Base-by-base conservation (phyloP, 2,797 vertebrate genomes). In the Platalea minor region DNA sequence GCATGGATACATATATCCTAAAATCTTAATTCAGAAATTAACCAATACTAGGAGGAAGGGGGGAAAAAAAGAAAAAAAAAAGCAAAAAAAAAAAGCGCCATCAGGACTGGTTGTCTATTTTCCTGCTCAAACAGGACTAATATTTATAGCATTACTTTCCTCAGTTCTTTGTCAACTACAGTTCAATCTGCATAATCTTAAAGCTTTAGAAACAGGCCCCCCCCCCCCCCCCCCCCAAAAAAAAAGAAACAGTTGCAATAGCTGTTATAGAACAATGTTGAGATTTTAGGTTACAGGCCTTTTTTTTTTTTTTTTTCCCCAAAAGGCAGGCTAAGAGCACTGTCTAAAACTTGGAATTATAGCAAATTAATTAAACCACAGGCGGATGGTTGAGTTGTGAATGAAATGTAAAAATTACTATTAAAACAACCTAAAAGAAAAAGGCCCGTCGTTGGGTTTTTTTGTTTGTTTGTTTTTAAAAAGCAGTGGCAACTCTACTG, bases 191-290 rank as follows among this genome's bases (percentile, higher is more conserved):
- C 13, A 25, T 33, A 50, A 51, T 29, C 26, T n/a, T 48, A 45
- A 69, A 64, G 45, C 29, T 79, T 45, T 23, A 45, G 35, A 79
- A 84, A 56, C 0, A n/a, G 8, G 16, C 37, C 37, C 37, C 37
- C 37, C 37, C 37, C 35, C 35, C 35, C 35, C 35, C 35, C 35
- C 35, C 1, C 1, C n/a, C n/a, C n/a, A 9, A 2, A 4, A 45
- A 24, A 11, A 19, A 21, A 33, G 24, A 13, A 25, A 16, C 5
- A 9, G 2, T 23, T 50, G 20, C 23, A 78, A 51, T 25, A 79
- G 37, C 11, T 75, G 11, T 4, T 53, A 21, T 3, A 56, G 51
- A 23, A 70, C 45, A 45, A 18, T 0, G 0, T 2, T 41, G 41
- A 67, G 18, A 39, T 46, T 82, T 65, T 10, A 18, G 29, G 24